Conservation (phyloP, 2,888 invertebrate genomes). For the Muscina levida region DNA sequence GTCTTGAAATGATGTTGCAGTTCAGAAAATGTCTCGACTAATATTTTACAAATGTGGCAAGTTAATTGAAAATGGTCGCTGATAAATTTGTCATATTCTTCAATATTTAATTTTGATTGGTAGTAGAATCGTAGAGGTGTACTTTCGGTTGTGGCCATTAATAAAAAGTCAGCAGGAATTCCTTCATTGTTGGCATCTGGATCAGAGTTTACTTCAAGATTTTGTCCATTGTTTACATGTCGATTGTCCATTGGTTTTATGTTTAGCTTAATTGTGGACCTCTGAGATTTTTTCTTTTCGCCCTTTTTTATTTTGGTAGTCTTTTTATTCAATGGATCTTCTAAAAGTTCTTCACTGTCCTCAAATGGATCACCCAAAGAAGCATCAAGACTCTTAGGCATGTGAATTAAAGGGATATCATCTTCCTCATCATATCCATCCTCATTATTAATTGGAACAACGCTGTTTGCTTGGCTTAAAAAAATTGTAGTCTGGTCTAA, state of each 20-base stretch:
- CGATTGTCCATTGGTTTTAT: background rate
- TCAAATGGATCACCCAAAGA: constrained; percentile 69
- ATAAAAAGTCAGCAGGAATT: background rate
- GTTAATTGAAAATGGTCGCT: constrained; percentile 44
- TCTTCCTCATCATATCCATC: constrained; percentile 64
- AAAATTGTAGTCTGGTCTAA: constrained; percentile 42
- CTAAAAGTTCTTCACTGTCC: constrained; percentile 72
- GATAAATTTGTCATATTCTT: constrained; percentile 49
- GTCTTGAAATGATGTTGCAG: constrained; percentile 36
- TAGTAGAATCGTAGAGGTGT: background rate
- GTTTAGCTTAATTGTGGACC: background rate
- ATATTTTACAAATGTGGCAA: constrained; percentile 47
- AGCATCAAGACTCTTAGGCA: background rate
- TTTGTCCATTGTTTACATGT: background rate
- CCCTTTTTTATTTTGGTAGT: constrained; percentile 69
- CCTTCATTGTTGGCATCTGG: background rate
- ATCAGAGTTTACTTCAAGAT: background rate
- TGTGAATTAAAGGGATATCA: constrained; percentile 70
- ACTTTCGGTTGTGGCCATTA: background rate
- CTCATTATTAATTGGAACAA: constrained; percentile 27
- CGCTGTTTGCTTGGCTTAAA: constrained; percentile 56
- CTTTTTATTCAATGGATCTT: constrained; percentile 72
- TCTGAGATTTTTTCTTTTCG: constrained; percentile 55
- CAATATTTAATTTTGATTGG: constrained; percentile 51
- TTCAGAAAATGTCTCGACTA: constrained; percentile 36